Evolutionary conservation across 2,888 invertebrate species (phyloP).

Genomic region (Himalopsyche kuldschensis): DNA sequence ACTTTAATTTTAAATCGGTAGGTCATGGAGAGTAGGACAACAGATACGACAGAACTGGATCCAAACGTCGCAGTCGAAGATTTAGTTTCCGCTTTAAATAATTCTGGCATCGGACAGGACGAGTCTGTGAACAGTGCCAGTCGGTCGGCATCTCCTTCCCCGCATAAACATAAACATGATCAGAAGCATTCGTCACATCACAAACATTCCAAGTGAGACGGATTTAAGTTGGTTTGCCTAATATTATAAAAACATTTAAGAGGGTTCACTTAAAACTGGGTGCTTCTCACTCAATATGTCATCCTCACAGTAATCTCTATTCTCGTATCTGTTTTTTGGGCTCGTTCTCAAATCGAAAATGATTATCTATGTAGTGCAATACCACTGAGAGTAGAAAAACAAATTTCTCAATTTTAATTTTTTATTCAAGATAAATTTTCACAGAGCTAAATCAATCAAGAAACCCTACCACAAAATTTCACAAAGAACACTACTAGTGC

Average conservation of each 20-base stretch:
- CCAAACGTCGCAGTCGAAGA: constrained; percentile 68
- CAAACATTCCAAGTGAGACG: constrained; percentile 35
- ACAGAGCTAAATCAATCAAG: neutral
- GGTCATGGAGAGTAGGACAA: constrained; percentile 66
- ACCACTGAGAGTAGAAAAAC: neutral
- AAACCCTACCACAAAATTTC: too few relatives aligned
- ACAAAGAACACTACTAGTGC: too few relatives aligned
- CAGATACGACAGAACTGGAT: constrained; percentile 64
- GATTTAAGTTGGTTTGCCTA: neutral
- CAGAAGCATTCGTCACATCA: constrained; percentile 19
- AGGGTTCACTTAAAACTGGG: too few relatives aligned
- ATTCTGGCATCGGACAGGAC: constrained; percentile 43
- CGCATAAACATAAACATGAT: neutral
- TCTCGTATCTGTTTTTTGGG: too few relatives aligned
- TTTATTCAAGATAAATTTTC: neutral
- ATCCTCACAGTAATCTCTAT: too few relatives aligned
- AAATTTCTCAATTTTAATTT: neutral
- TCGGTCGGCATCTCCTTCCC: constrained; percentile 12
- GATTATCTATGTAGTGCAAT: too few relatives aligned
- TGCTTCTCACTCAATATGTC: too few relatives aligned
- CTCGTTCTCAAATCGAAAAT: too few relatives aligned
- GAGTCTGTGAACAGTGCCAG: constrained; percentile 7
- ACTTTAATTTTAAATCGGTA: constrained; percentile 40
- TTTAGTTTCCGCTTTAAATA: constrained; percentile 65
- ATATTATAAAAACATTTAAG: too few relatives aligned